Evolutionary conservation across 2,797 vertebrate species (phyloP), one percentile per base, ranked within the genome.

Genomic region (Lepus townsendii): DNA sequence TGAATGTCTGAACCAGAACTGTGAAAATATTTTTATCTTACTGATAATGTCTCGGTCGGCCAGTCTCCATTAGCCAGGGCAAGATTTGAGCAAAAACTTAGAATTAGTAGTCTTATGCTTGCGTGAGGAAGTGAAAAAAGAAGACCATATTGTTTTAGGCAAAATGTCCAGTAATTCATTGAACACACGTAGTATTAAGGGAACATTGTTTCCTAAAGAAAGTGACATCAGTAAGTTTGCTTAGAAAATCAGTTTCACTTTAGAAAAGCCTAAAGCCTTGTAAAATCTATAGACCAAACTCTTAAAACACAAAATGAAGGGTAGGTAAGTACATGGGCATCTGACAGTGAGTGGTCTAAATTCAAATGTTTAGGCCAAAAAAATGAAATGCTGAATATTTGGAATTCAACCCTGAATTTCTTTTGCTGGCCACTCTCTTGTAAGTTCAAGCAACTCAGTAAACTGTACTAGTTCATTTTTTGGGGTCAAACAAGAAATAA

Each of bases 361-460:
- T 78, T 84, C 50, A 92, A 26, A 32, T 16, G 9, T 90, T 85
- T 78, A 83, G 80, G 72, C 50, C 32, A 71, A 60, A 93, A 88
- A 79, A 91, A 83, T 54, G 22, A 94, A 95, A 93, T 79, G 32
- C 32, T 65, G 50, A 68, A 22, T 84, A 47, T 90, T 87, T 93
- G 42, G 82, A 93, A 91, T 94, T 93, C 66, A 54, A 90, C 47
- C 73, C 73, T 79, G n/a, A 84, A 54, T 78, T 42, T 14, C 42
- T 85, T 50, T 94, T 57, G 80, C 11, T 1, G 0, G 30, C 54
- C 88, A 9, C n/a, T 88, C 4, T 69, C 35, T 93, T 85, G 16
- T n/a, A 52, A 80, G 57, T 88, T 78, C 63, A 95, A 10, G 83
- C 69, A 88, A 32, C 69, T 84, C 94, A 66, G 47, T 42, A 77